Conservation (phyloP, 1,140 invertebrate species). For the Metaphire vulgaris region DNA sequence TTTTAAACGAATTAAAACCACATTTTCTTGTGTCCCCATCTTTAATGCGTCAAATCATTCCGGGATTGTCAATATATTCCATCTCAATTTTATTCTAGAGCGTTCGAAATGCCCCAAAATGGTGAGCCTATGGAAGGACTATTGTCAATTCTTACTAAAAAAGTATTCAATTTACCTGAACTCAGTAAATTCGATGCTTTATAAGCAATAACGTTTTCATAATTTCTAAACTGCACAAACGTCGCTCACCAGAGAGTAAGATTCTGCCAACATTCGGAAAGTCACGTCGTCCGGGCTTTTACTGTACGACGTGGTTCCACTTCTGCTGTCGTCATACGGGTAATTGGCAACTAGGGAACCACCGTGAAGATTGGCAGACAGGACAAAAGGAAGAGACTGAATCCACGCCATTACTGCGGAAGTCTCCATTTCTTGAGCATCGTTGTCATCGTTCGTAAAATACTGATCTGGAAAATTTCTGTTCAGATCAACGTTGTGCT, state of each 20-base stretch:
- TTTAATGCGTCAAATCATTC: too few relatives aligned
- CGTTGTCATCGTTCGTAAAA: not conserved
- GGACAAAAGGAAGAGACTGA: slow-evolving; percentile 74
- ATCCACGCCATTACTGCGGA: slow-evolving; percentile 87
- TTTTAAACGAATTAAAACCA: too few relatives aligned
- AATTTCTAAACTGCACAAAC: too few relatives aligned
- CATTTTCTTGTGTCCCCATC: too few relatives aligned
- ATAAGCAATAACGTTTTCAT: too few relatives aligned
- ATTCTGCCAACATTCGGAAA: slow-evolving; percentile 65
- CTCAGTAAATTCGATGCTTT: too few relatives aligned
- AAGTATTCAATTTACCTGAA: too few relatives aligned
- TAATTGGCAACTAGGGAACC: slow-evolving; percentile 85
- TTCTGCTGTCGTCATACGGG: slow-evolving; percentile 71
- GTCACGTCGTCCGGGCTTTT: slow-evolving; percentile 75
- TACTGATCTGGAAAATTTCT: slow-evolving; percentile 67
- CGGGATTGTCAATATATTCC: too few relatives aligned
- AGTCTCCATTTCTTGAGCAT: slow-evolving; percentile 66
- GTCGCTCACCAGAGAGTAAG: slow-evolving; percentile 20
- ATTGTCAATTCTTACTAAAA: too few relatives aligned
- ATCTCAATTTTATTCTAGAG: too few relatives aligned
- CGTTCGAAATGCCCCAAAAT: too few relatives aligned
- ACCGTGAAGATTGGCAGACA: slow-evolving; percentile 94
- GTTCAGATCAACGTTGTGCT: slow-evolving; percentile 79
- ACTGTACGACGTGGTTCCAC: slow-evolving; percentile 59
- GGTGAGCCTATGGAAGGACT: too few relatives aligned